Base-by-base conservation (phyloP, 1,140 invertebrate genomes). In the Trissolcus basalis region DNA sequence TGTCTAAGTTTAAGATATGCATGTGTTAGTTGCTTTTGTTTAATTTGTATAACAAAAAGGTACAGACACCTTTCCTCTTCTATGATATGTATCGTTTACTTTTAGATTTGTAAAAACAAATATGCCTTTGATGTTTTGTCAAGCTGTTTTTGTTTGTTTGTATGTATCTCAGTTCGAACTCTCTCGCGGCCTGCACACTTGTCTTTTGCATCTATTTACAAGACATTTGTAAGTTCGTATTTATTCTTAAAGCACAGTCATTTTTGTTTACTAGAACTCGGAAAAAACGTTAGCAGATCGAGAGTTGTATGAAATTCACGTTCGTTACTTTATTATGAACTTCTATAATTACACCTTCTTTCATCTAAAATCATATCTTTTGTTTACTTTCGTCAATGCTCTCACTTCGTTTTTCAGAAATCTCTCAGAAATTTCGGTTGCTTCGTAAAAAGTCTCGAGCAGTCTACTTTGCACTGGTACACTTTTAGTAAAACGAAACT, bases 1-100 rank as follows among this genome's bases (percentile, higher is more conserved):
- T 44, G 47, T 47, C 68, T 71, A 71, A 56, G 16, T 63, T 59
- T 71, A 71, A 51, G 68, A 71, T 71, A 71, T 63, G 68, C 54
- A 70, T 8, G 51, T 58, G 44, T 15, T 14, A 14, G 19, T 27
- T 27, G 19, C 19, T 45, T 9, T 71, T 56, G 36, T 56, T 70
- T 15, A 41, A 53, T 56, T 45, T 63, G 44, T 58, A 45, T 71
- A 71, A 71, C 56, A 48, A 71, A 71, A 63, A 51, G 49, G 45
- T 56, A 14, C 15, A 27, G 27, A 14, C 39, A 71, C 58, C 51
- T 56, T 71, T 43, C 51, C 51, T 61, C 41, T 54, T 48, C 14
- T 49, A 61, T 70, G 35, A 70, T 61, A 50, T 61, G 50, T 64
- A 71, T 56, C 58, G 47, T n/a, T 61, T 27, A 27, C 19, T 27